Base-by-base conservation (phyloP, 1,140 invertebrate species). In the Tyrophagus putrescentiae region DNA sequence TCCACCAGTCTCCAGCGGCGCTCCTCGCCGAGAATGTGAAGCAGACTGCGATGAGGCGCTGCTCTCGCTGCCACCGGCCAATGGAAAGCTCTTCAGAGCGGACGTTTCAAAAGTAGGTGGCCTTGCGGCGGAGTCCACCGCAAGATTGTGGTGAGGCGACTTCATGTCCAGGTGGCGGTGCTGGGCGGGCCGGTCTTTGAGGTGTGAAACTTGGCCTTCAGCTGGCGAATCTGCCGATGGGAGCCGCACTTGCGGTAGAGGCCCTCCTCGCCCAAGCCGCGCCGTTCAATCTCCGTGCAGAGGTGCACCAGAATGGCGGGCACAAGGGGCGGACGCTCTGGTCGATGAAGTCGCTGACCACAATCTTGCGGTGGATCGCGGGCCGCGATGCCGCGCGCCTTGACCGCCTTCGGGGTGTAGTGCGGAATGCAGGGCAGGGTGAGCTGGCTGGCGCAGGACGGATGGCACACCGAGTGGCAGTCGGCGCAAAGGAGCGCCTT, bases 261-360 rank as follows among this genome's bases (percentile, higher is more conserved):
- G 1, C 93, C 94, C 29, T 86, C 79, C 75, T 92, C 87, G 6
- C 72, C 78, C 16, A 96, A 73, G 1, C 78, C 91, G 29, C 88
- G 74, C 3, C 80, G 74, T 76, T 97, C 93, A 32, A 98, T 80
- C 73, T 96, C 92, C 67, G 89, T 90, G 6, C 95, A 80, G 70
- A 92, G 97, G 70, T 96, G 90, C 41, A 96, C 83, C 63, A 98
- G 78, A 0, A 97, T 69, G 1, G 86, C 84, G 6, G 94, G 94
- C 42, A 98, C 83, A 84, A 93, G 89, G 1, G 94, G 94, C 25
- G 84, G 75, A 4, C 78, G 78, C n/a, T n/a, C n/a, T n/a, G n/a
- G n/a, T n/a, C n/a, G n/a, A n/a, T n/a, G n/a, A n/a, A n/a, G n/a
- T n/a, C n/a, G n/a, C n/a, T n/a, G n/a, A n/a, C n/a, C n/a, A n/a